Evolutionary conservation across 2,888 invertebrate genomes (phyloP).

Genomic region (Heteromurus nitidus): DNA sequence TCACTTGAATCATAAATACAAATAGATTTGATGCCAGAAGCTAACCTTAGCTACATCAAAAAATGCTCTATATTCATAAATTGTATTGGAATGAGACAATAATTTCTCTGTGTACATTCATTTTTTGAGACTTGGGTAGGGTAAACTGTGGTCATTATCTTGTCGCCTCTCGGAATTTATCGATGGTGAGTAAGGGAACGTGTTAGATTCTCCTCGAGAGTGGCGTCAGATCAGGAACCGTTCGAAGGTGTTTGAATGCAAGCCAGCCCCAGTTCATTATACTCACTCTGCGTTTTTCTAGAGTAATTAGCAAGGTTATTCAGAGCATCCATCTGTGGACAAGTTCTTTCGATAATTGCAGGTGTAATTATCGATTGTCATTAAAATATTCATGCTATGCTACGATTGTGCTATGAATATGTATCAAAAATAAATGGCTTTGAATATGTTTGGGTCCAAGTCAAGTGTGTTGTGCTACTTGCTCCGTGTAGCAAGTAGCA

Average conservation of each 20-base stretch:
- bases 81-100: too few species aligned
- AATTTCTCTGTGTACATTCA: too few species aligned
- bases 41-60: too few species aligned
- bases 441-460: too few species aligned
- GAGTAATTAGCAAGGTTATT: constrained; percentile 39
- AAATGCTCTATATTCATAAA: too few species aligned
- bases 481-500: neutral
- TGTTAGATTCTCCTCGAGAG: neutral
- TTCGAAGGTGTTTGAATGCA: too few species aligned
- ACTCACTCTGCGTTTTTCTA: neutral
- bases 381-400: constrained; percentile 24
- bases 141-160: neutral
- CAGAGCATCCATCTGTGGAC: neutral
- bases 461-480: neutral
- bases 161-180: constrained; percentile 30
- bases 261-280: neutral
- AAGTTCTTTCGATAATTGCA: constrained; percentile 21
- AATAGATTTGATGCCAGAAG: too few species aligned
- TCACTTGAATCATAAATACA: neutral
- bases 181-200: neutral
- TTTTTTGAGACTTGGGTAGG: constrained; percentile 1
- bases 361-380: constrained; percentile 37
- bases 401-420: constrained; percentile 30
- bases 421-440: neutral
- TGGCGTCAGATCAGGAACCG: neutral